Conservation (phyloP, 2,113 vertebrate species). For the Ptilonorhynchus violaceus region DNA sequence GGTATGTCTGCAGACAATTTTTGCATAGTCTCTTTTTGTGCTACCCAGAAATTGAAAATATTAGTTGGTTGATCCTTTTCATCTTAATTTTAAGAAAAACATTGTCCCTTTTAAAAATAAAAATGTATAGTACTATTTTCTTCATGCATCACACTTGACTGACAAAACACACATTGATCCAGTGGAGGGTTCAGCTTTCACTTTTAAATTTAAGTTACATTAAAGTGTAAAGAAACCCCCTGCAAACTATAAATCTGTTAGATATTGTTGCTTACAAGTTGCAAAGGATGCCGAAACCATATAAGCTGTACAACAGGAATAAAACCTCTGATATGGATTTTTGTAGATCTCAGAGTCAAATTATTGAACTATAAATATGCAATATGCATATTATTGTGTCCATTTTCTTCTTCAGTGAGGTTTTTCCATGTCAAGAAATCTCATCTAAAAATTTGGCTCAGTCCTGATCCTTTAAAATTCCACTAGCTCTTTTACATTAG, state of each 20-base stretch:
- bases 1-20: background rate
- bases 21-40: background rate
- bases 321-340: background rate
- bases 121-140: background rate
- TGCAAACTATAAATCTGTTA: background rate
- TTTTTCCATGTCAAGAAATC: slow-evolving; percentile 45
- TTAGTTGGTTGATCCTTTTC: background rate
- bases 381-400: background rate
- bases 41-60: background rate
- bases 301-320: background rate
- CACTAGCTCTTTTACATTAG: slow-evolving; percentile 15
- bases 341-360: slow-evolving; percentile 12
- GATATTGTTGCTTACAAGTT: background rate
- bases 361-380: slow-evolving; percentile 42
- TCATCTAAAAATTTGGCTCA: slow-evolving; percentile 52
- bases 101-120: background rate
- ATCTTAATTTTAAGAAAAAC: background rate
- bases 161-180: background rate
- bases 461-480: slow-evolving; percentile 49
- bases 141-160: background rate
- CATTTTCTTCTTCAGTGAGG: background rate
- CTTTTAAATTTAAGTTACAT: background rate
- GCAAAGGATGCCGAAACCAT: background rate
- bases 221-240: background rate
- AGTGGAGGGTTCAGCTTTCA: background rate